These are phyloP conservation scores for Pocillopora damicornis DNA, from an alignment of 64 coral and sea anemone genomes.

Conservation along the genomic window DNA sequence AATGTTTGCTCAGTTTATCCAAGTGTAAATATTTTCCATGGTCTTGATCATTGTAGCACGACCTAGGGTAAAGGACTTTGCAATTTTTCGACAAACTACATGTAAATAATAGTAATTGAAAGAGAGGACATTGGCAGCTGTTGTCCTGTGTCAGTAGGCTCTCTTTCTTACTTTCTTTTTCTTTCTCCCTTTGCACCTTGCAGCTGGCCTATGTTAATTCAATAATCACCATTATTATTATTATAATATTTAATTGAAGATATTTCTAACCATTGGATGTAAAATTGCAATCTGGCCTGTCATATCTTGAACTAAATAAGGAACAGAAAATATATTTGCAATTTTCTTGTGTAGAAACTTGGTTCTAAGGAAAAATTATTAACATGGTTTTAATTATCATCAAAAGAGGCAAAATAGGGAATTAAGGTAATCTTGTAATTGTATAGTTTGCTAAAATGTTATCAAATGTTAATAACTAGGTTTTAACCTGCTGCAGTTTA, in stretches of 20 bases:
- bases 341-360: background rate
- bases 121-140: background rate
- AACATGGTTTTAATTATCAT: background rate
- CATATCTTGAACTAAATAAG: no score
- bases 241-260: background rate
- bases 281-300: background rate
- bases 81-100: background rate
- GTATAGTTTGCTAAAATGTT: background rate
- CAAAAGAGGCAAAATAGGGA: background rate
- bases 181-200: background rate
- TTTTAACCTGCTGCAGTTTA: background rate
- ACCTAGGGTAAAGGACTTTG: background rate
- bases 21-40: background rate
- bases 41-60: background rate
- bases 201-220: background rate
- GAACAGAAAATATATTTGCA: background rate
- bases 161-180: background rate
- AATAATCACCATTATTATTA: no score
- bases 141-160: background rate
- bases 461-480: background rate
- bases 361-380: background rate
- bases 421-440: background rate
- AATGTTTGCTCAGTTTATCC: conserved; percentile 23
- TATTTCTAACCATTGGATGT: background rate
- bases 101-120: background rate